Base-by-base conservation (phyloP, 2,888 invertebrate species). In the Lasioglossum pauxillum region DNA sequence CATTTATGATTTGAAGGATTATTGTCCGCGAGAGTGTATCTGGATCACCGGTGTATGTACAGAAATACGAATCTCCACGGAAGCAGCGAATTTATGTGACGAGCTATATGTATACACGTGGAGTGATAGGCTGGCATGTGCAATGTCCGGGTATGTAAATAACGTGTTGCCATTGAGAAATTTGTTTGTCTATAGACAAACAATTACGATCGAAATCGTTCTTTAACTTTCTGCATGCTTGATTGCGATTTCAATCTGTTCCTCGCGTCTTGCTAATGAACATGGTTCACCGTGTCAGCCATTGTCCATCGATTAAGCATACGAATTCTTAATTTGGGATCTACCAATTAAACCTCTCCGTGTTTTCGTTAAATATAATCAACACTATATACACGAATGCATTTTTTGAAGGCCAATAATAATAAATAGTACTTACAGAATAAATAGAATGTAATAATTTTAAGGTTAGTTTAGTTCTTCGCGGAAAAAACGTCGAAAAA, bases 81-180 rank as follows among this genome's bases (percentile, higher is more conserved):
- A 75, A 74, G n/a, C 64, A 41, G 57, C 31, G 23, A 14, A 84
- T 83, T 78, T 78, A 83, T 83, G 27, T 14, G 76, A 57, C 19
- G 19, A 73, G 49, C 57, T 82, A 41, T 44, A 23, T 23, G 19
- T 57, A 53, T 35, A 38, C 53, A 82, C 82, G 60, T 49, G 75
- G 16, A 49, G 5, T 16, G 23, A 53, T 44, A 23, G 14, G 44
- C 27, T 69, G 5, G 44, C 4, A 14, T 23, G 69, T 38, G 5
- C 5, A 4, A 8, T 16, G 38, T 1, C 23, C 7, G 44, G 2
- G 46, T 57, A 46, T 83, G 69, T 16, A 75, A 69, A 69, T 74
- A 69, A 38, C n/a, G 41, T n/a, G n/a, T 35, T 57, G 12, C 19
- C 44, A 27, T 19, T 44, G 1, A 5, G 44, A 5, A 67, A 75